phyloP scores from a whole-genome alignment of 2,888 invertebrate species.

The Hyposoter didymator region DNA sequence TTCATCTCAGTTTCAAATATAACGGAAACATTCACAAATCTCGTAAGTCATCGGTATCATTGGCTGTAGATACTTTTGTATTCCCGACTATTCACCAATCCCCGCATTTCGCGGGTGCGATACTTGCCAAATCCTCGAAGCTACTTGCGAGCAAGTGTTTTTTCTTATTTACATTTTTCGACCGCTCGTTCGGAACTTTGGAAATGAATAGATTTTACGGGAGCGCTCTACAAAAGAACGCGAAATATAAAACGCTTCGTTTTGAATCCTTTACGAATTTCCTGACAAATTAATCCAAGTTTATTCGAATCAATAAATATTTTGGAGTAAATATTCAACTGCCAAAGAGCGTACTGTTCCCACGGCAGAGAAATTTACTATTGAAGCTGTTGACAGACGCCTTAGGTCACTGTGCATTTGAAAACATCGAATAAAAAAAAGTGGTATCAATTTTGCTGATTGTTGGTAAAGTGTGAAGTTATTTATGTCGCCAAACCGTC shows the following conservation, averaged over 20 bases:
- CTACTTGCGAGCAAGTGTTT: neutral
- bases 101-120: neutral
- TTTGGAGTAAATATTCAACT: slow-evolving; percentile 10
- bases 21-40: slow-evolving; percentile 34
- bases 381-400: slow-evolving; percentile 48
- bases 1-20: slow-evolving; percentile 42
- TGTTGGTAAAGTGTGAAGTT: neutral
- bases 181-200: neutral
- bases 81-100: slow-evolving; percentile 31
- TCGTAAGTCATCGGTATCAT: neutral
- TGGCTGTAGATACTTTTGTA: slow-evolving; percentile 19
- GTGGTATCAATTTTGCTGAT: neutral
- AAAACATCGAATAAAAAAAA: neutral
- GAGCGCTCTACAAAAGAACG: neutral
- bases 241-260: neutral
- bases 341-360: neutral
- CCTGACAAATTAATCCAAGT: neutral
- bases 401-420: neutral
- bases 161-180: neutral
- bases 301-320: slow-evolving; percentile 4
- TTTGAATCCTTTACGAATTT: neutral
- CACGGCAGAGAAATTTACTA: slow-evolving; percentile 35
- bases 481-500: neutral
- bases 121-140: slow-evolving; percentile 1
- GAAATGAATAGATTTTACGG: neutral